Percentiles rank a stretch among this genome's conserved stretches.
Evolutionary conservation across 2,888 invertebrate species (phyloP).

Genomic region (Limnephilus marmoratus): DNA sequence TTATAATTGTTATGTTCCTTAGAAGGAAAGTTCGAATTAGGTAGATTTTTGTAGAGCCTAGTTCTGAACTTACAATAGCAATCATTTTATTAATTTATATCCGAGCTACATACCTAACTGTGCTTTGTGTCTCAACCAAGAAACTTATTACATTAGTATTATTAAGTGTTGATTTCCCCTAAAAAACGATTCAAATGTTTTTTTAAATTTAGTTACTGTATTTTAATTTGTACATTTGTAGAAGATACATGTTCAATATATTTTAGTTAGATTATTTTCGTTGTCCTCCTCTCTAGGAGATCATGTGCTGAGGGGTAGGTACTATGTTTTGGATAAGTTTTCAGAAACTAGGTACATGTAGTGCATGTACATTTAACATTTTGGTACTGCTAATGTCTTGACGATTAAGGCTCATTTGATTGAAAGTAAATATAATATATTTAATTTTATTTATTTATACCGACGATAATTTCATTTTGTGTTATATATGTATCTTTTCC

Average conservation of each 20-base stretch:
- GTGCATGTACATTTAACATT: not conserved
- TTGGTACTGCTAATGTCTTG: not conserved
- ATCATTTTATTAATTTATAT: not conserved
- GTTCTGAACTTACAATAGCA: not conserved
- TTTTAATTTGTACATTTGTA: too few species aligned
- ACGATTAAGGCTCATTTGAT: not conserved
- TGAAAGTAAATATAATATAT: not conserved
- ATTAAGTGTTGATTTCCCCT: not conserved
- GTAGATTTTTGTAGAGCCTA: not conserved
- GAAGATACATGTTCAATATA: too few species aligned
- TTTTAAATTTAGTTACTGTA: too few species aligned
- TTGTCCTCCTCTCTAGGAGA: too few species aligned
- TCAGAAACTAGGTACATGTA: too few species aligned
- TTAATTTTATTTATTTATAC: too few species aligned
- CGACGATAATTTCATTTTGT: too few species aligned
- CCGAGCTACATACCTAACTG: not conserved
- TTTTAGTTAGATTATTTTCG: too few species aligned
- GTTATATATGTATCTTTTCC: too few species aligned
- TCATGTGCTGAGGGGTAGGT: too few species aligned
- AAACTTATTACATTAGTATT: not conserved
- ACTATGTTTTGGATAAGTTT: too few species aligned
- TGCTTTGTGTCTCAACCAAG: not conserved
- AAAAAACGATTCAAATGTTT: not conserved
- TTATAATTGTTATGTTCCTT: not conserved
- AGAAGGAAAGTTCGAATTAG: not conserved